Conservation (phyloP, 2,797 vertebrate species). For the Xiphorhynchus erythropygius region DNA sequence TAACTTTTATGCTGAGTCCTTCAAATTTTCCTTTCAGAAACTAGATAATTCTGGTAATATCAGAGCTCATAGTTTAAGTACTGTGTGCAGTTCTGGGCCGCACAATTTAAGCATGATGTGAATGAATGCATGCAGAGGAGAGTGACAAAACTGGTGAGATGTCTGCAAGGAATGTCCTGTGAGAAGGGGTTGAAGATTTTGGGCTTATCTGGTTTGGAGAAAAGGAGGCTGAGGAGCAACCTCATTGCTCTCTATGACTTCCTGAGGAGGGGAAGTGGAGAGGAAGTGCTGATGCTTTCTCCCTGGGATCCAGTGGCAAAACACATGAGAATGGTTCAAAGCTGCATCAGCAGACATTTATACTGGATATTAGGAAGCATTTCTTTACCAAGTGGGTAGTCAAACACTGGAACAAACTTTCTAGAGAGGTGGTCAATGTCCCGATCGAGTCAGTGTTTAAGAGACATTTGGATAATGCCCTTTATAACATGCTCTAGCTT, state of each 20-base stretch:
- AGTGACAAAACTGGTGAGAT: not conserved
- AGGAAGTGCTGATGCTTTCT: not conserved
- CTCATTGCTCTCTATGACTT: not conserved
- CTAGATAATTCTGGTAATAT: not conserved
- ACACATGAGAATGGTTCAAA: not conserved
- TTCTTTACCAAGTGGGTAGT: not conserved
- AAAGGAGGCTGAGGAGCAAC: not conserved
- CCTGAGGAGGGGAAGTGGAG: not conserved
- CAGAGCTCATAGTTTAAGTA: not conserved
- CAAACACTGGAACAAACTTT: not conserved
- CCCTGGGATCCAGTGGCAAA: not conserved
- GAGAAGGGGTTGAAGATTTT: rapidly evolving
- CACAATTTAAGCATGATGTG: not conserved
- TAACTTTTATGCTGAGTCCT: not conserved
- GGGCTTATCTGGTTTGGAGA: not conserved
- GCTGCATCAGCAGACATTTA: not conserved
- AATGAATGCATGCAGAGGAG: not conserved
- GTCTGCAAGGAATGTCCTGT: not conserved
- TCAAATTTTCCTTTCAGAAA: not conserved
- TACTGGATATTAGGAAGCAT: not conserved
- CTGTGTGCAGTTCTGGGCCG: not conserved
- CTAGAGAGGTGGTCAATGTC: not conserved
- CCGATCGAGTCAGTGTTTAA: not conserved
- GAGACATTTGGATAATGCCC: not conserved
- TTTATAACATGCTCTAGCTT: not conserved